These are phyloP conservation scores for Eurois occulta DNA, from an alignment of 2,888 invertebrate species.

Conservation along the genomic window DNA sequence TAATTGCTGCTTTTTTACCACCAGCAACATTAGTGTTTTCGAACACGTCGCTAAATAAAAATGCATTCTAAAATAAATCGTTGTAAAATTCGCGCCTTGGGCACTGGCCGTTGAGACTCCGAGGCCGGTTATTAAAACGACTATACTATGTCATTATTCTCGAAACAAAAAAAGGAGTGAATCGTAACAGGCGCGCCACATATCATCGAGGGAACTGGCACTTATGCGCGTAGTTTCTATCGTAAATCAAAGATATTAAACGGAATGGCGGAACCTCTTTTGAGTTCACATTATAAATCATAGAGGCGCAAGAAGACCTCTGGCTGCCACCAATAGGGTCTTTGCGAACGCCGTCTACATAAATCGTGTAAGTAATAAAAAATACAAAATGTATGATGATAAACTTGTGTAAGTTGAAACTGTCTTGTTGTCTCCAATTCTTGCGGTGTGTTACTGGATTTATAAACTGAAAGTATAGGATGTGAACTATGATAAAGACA, in stretches of 20 bases:
- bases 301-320: constrained; percentile 85
- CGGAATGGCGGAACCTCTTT: constrained; percentile 90
- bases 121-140: constrained; percentile 86
- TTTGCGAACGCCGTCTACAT: constrained; percentile 83
- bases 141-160: constrained; percentile 88
- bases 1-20: constrained; percentile 63
- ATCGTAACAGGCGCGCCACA: constrained; percentile 87
- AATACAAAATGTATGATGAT: constrained; percentile 72
- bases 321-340: constrained; percentile 85
- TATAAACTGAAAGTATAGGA: constrained; percentile 5
- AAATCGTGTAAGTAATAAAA: constrained; percentile 80
- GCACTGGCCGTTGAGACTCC: constrained; percentile 77
- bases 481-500: too few relatives aligned
- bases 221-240: constrained; percentile 89
- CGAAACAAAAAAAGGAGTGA: constrained; percentile 86
- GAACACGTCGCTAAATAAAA: constrained; percentile 75
- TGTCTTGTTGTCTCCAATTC: constrained; percentile 34
- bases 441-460: constrained; percentile 12
- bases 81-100: constrained; percentile 84
- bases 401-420: constrained; percentile 59
- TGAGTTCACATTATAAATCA: constrained; percentile 90
- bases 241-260: constrained; percentile 91
- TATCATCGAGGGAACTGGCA: constrained; percentile 88
- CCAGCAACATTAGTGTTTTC: constrained; percentile 73
- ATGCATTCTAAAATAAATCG: constrained; percentile 82